Base-by-base conservation (phyloP, 2,113 vertebrate species). In the Nothobranchius furzeri region DNA sequence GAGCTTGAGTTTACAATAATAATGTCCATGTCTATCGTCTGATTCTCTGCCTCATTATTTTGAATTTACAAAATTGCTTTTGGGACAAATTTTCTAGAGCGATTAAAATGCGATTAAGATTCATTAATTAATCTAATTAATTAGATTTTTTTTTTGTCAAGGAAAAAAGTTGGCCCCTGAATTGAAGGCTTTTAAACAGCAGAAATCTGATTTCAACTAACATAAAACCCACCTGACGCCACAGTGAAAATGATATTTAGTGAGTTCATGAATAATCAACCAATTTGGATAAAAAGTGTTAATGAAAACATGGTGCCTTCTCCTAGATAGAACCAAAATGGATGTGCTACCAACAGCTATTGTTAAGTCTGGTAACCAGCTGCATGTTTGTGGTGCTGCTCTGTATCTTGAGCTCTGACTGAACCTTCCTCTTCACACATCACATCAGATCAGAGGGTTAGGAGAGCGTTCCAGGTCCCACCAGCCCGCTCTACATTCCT, bases 401-500 rank as follows among this genome's bases (percentile, higher is more conserved):
- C 79, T 74, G 68, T 83, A 73, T 84, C 73, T 82, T 1, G 42
- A 72, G 68, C 72, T 84, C 87, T n/a, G n/a, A n/a, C n/a, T n/a
- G n/a, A 84, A 81, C 79, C 76, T 79, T 79, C 79, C 79, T 85
- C 85, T 87, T 87, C 83, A 86, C 83, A 86, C 83, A 86, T 88
- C 82, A 88, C 84, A 89, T 86, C 43, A 91, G 73, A 85, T 89
- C 78, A 84, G 81, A 88, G 84, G 68, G 80, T 82, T 78, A 43
- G 78, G 60, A 68, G 75, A 76, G 79, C 79, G 85, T 81, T 85
- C 78, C 88, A 86, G 87, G 84, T 85, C 82, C 85, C 45, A 82
- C 85, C 82, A 88, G 85, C 73, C 84, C 15, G 70, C 76, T 78
- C 70, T 70, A 82, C 91, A 92, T 92, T 92, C 90, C 85, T 91